A percentile compares a stretch with the other conserved stretches of the same genome.
phyloP scores from a whole-genome alignment of 1,140 invertebrate genomes.

The Lineus longissimus region DNA sequence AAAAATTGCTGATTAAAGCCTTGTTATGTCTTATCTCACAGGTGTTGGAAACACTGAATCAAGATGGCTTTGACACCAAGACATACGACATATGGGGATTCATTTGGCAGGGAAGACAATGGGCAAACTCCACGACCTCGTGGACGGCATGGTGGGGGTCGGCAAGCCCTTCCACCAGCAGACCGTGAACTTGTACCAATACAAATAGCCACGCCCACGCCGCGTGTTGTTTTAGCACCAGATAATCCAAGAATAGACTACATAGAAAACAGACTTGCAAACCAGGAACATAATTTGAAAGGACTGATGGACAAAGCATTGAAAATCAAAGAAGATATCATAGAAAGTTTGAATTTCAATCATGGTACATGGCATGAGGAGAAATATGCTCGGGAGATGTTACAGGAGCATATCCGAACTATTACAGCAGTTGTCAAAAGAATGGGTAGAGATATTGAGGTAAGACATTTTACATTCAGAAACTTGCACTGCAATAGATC shows the following conservation, averaged over 20 bases:
- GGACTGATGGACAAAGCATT: conserved; percentile 42
- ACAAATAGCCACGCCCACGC: too few relatives aligned
- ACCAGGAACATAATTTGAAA: conserved; percentile 36
- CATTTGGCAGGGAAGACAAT: too few relatives aligned
- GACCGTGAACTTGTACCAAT: too few relatives aligned
- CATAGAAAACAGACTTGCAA: conserved; percentile 32
- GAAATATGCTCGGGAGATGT: conserved; percentile 37
- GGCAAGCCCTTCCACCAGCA: too few relatives aligned
- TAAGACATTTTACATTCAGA: conserved; percentile 22
- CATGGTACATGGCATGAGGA: conserved; percentile 51
- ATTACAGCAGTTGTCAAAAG: conserved; percentile 49
- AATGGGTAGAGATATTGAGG: conserved; percentile 46
- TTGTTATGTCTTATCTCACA: too few relatives aligned
- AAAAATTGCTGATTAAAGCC: too few relatives aligned
- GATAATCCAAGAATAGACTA: conserved; percentile 21
- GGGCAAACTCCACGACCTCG: too few relatives aligned
- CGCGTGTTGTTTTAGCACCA: too few relatives aligned
- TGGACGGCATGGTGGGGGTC: too few relatives aligned
- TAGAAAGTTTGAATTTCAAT: conserved; percentile 48
- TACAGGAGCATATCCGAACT: conserved; percentile 50
- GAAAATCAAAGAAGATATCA: conserved; percentile 51
- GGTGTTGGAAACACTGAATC: too few relatives aligned
- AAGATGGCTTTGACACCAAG: too few relatives aligned
- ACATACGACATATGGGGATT: too few relatives aligned
- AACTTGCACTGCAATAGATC: neutral